A percentile compares a stretch with the other conserved stretches of the same genome.
phyloP scores from a whole-genome alignment of 2,113 vertebrate genomes.

The Todiramphus chloris region DNA sequence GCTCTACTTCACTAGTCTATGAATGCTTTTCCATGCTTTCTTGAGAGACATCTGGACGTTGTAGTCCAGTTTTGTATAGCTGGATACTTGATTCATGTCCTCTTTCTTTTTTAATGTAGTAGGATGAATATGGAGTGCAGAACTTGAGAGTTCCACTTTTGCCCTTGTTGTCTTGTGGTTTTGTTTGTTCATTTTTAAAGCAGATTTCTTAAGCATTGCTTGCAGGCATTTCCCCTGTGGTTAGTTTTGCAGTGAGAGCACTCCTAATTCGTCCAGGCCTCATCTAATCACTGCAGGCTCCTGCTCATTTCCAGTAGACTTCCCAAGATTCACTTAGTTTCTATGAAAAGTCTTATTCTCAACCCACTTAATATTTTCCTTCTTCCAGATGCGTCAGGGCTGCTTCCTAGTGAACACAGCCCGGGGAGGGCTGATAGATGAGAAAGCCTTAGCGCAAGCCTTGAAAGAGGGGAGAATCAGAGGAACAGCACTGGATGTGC shows the following conservation, averaged over 20 bases:
- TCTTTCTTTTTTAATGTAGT: constrained; percentile 4
- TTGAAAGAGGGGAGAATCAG: constrained; percentile 90
- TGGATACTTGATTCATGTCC: constrained; percentile 8
- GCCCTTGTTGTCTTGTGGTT: constrained; percentile 1
- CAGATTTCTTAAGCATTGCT: constrained; percentile 50
- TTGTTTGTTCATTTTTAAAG: constrained; percentile 35
- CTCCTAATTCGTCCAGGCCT: constrained; percentile 33
- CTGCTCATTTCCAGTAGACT: constrained; percentile 47
- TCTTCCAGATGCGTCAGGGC: constrained; percentile 87
- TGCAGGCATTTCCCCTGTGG: constrained; percentile 49
- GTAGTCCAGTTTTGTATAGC: neutral
- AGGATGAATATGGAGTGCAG: constrained; percentile 27
- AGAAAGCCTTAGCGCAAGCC: constrained; percentile 89
- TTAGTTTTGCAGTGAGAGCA: constrained; percentile 52
- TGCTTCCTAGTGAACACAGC: constrained; percentile 91
- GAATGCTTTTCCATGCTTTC: neutral
- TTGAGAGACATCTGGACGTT: neutral
- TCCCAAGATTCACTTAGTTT: constrained; percentile 9
- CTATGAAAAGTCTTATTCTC: neutral
- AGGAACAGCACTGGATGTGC: constrained; percentile 88
- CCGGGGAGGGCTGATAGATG: constrained; percentile 87
- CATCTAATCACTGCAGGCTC: constrained; percentile 53
- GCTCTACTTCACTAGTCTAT: neutral
- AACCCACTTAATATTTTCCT: neutral
- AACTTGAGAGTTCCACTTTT: constrained; percentile 49